A percentile compares a stretch with the other conserved stretches of the same genome.
These are phyloP conservation scores for Pharmacophagus antenor DNA, from an alignment of 2,888 invertebrate species.

Conservation along the genomic window DNA sequence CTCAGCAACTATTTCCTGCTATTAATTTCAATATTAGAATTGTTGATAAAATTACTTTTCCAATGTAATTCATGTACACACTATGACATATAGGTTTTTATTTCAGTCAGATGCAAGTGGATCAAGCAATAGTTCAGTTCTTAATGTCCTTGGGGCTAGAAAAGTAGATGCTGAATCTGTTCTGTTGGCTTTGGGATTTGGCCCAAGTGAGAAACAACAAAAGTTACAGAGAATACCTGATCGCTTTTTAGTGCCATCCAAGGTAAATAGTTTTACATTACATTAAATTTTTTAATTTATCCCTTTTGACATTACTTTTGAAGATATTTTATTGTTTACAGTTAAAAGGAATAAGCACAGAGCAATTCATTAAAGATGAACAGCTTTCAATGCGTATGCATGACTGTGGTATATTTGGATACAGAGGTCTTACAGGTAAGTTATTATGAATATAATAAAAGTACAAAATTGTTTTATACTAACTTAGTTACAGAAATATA, in stretches of 20 bases:
- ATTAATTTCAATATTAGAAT: background rate
- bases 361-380: constrained; percentile 87
- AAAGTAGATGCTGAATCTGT: constrained; percentile 95
- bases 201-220: constrained; percentile 85
- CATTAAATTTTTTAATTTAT: background rate
- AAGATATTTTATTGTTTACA: constrained; percentile 48
- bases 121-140: constrained; percentile 87
- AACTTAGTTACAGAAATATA: constrained; percentile 5
- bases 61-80: background rate
- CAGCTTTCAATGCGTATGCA: constrained; percentile 86
- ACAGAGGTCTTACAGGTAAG: constrained; percentile 87
- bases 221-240: constrained; percentile 89
- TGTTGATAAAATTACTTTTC: background rate
- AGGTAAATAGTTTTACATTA: constrained; percentile 64
- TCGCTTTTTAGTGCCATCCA: constrained; percentile 89
- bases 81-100: background rate
- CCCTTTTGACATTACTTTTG: background rate
- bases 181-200: constrained; percentile 89
- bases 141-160: constrained; percentile 90
- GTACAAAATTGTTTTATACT: background rate
- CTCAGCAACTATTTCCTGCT: background rate
- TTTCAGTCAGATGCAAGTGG: constrained; percentile 74
- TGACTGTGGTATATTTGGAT: constrained; percentile 88
- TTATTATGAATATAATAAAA: background rate
- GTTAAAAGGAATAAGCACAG: constrained; percentile 87